Conservation (phyloP, 2,888 invertebrate species). For the Amiota mariae region DNA sequence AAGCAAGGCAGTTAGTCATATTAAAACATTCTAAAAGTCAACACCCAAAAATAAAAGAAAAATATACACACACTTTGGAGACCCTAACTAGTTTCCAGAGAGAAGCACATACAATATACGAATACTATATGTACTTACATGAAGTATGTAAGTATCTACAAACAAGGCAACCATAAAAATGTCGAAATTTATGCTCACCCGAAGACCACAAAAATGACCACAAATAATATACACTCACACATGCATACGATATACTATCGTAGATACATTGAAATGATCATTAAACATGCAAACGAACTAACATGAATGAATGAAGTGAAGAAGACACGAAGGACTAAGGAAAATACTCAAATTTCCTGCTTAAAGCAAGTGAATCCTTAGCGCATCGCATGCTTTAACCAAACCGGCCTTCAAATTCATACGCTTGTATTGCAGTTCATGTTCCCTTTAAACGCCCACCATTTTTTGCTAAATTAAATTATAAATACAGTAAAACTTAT, state of each 20-base stretch:
- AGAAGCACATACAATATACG: constrained; percentile 31
- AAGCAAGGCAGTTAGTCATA: constrained; percentile 61
- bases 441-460: constrained; percentile 54
- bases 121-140: too few relatives aligned
- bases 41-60: constrained; percentile 62
- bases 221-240: constrained; percentile 57
- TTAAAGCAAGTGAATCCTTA: constrained; percentile 61
- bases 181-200: constrained; percentile 43
- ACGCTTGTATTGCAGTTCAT: constrained; percentile 37
- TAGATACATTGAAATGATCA: constrained; percentile 50
- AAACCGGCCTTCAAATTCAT: constrained; percentile 25
- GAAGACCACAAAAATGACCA: constrained; percentile 28
- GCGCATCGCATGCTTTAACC: constrained; percentile 23
- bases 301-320: too few relatives aligned
- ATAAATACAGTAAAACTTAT: constrained; percentile 63
- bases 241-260: constrained; percentile 59
- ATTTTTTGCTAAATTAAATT: constrained; percentile 66
- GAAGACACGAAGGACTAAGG: not conserved
- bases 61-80: constrained; percentile 32
- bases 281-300: constrained; percentile 60
- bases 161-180: constrained; percentile 60
- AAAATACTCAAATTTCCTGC: constrained; percentile 60
- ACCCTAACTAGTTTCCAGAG: constrained; percentile 22
- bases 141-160: not conserved
- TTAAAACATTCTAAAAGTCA: constrained; percentile 68